These are phyloP conservation scores for Armadillidium nasatum DNA, from an alignment of 1,140 invertebrate species.

Conservation along the genomic window DNA sequence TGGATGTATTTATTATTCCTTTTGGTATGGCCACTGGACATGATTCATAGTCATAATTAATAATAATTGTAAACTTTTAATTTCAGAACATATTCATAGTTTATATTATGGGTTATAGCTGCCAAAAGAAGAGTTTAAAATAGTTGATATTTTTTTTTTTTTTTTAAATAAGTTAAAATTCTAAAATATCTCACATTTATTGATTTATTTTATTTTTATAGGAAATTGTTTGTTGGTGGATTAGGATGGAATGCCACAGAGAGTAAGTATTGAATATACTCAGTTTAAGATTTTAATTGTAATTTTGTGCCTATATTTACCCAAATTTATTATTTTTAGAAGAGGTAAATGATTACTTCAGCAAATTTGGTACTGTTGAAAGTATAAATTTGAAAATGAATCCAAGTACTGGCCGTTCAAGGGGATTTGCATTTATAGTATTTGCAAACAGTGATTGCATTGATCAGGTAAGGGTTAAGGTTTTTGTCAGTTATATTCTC, in stretches of 20 bases:
- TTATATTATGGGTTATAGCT: too few relatives aligned
- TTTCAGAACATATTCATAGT: too few relatives aligned
- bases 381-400: slow-evolving; percentile 92
- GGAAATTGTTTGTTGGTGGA: slow-evolving; percentile 96
- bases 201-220: slow-evolving; percentile 57
- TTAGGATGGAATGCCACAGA: slow-evolving; percentile 96
- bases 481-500: not conserved
- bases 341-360: slow-evolving; percentile 86
- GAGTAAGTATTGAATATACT: slow-evolving; percentile 65
- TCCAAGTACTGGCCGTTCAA: slow-evolving; percentile 77
- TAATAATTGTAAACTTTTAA: too few relatives aligned
- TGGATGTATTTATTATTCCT: too few relatives aligned
- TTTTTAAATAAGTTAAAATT: too few relatives aligned
- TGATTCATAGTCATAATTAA: too few relatives aligned
- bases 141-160: too few relatives aligned
- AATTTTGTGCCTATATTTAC: not conserved
- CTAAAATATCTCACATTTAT: too few relatives aligned
- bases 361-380: slow-evolving; percentile 82
- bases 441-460: slow-evolving; percentile 81
- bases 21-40: too few relatives aligned
- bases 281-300: not conserved
- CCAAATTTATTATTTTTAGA: slow-evolving; percentile 59
- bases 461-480: slow-evolving; percentile 67
- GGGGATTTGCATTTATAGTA: slow-evolving; percentile 93
- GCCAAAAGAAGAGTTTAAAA: too few relatives aligned